A percentile compares a stretch with the other conserved stretches of the same genome.
Evolutionary conservation across 2,113 vertebrate species (phyloP).

Genomic region (Notiomystis cincta): DNA sequence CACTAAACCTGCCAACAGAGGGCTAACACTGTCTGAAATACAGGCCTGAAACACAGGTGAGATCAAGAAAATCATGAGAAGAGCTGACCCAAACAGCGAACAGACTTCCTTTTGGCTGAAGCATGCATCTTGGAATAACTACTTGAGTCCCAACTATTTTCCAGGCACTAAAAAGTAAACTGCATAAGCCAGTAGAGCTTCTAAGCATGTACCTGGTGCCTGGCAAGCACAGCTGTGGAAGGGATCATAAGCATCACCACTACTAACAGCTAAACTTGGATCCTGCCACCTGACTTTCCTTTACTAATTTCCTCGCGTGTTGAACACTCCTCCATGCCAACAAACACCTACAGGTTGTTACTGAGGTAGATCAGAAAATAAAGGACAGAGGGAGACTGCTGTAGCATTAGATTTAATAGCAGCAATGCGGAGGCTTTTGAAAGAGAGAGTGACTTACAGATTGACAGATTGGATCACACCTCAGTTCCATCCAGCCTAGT

Average conservation of each 20-base stretch:
- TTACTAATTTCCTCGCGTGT: background rate
- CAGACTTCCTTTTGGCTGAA: background rate
- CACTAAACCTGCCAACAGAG: background rate
- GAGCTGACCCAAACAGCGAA: background rate
- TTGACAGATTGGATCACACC: conserved; percentile 40
- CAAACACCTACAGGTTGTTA: background rate
- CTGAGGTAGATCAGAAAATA: background rate
- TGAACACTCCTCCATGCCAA: background rate
- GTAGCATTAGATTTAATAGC: background rate
- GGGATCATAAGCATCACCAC: background rate
- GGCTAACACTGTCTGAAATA: background rate
- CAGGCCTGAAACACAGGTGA: background rate
- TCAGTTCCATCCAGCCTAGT: background rate
- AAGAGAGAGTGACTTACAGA: background rate
- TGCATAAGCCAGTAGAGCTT: background rate
- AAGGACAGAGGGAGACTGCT: background rate
- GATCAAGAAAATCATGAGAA: background rate
- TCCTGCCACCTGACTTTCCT: background rate
- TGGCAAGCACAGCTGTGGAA: background rate
- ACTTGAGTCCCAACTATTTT: background rate
- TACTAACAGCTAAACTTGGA: background rate
- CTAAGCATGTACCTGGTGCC: background rate
- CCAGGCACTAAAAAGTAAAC: background rate
- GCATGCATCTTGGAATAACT: background rate
- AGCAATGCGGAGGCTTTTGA: background rate